Conservation (phyloP, 2,797 vertebrate species). For the Danio albolineatus region DNA sequence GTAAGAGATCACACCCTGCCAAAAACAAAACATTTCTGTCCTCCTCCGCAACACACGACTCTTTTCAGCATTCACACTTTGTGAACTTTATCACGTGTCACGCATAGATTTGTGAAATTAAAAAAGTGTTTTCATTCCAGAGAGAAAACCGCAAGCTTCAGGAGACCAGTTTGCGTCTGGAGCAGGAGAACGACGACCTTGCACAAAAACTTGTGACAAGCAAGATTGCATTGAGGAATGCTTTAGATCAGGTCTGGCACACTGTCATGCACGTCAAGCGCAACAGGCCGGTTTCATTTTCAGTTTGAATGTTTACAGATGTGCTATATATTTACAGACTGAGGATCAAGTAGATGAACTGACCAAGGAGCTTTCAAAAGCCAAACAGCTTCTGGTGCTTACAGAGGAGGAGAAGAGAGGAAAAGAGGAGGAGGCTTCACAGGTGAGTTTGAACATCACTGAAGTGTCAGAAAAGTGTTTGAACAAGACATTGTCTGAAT, state of each 20-base stretch:
- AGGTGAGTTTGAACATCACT: conserved; percentile 60
- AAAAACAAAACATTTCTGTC: neutral
- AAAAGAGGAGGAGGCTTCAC: conserved; percentile 83
- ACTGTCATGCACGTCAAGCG: neutral
- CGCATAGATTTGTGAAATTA: neutral
- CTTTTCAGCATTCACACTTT: neutral
- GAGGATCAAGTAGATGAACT: conserved; percentile 90
- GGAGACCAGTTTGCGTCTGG: conserved; percentile 90
- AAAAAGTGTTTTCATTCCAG: conserved; percentile 69
- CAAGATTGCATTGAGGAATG: conserved; percentile 89
- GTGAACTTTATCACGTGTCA: neutral
- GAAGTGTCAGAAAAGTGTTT: neutral
- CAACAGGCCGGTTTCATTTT: neutral
- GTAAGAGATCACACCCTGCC: conserved; percentile 63
- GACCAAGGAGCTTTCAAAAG: conserved; percentile 86
- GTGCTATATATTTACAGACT: conserved; percentile 72
- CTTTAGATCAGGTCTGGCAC: conserved; percentile 87
- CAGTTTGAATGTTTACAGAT: neutral
- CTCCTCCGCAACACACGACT: neutral
- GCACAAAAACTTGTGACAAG: conserved; percentile 91
- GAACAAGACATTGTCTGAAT: neutral
- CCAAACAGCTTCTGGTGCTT: conserved; percentile 82
- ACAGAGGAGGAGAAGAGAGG: conserved; percentile 86
- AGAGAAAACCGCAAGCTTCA: conserved; percentile 88
- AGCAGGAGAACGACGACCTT: conserved; percentile 94